Base-by-base conservation (phyloP, 2,888 invertebrate species). In the Clunio marinus region DNA sequence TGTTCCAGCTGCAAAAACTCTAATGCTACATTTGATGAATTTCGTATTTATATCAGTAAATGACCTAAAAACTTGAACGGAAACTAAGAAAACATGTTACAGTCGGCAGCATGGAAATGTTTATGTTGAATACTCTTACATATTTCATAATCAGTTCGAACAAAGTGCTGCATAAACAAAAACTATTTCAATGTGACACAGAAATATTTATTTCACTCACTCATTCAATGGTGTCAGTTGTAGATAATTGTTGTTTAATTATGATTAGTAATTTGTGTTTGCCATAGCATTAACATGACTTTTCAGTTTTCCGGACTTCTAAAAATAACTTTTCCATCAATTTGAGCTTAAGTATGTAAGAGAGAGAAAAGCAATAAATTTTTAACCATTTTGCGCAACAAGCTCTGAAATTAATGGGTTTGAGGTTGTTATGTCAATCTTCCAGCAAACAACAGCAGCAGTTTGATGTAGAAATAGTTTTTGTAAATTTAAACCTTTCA, bases 241-340 rank as follows among this genome's bases (percentile, higher is more conserved):
- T 45, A 45, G 27, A 63, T 63, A 46, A 63, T 63, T 45, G 27
- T 22, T 27, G 45, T 63, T 63, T 63, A 63, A 63, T 63, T 63
- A 63, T 63, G 63, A 63, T 63, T 63, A 63, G 63, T 63, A 46
- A 63, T 63, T 63, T 63, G 37, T 63, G 37, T 63, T 20, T 46
- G 28, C 28, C 63, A 63, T 20, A 63, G 27, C 35, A 60, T 41
- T 27, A 37, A 60, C 22, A 25, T 60, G 51, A 51, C 22, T 51
- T 51, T 22, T 41, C 41, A 41, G 41, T 41, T 41, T 41, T 41
- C 41, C n/a, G 15, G 15, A 41, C 41, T n/a, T n/a, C n/a, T n/a
- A n/a, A n/a, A n/a, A n/a, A n/a, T n/a, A n/a, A n/a, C n/a, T n/a
- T n/a, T n/a, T n/a, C n/a, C n/a, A n/a, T n/a, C n/a, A n/a, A n/a